Evolutionary conservation across 2,888 invertebrate species (phyloP), one percentile per base, ranked within the genome.

Genomic region (Platycnemis pennipes): DNA sequence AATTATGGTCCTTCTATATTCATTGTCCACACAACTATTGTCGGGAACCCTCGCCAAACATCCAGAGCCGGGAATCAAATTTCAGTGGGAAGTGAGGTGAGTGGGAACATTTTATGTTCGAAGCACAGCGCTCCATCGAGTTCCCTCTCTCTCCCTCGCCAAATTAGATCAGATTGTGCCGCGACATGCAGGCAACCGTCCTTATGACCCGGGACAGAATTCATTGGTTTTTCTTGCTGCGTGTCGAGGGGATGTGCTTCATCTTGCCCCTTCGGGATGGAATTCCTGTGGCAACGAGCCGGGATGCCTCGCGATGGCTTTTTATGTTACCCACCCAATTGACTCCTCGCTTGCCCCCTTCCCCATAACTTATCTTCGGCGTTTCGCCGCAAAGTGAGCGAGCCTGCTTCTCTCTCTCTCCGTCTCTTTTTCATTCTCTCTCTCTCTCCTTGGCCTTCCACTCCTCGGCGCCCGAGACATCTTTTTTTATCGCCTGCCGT

Each of bases 281-380:
- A n/a, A 89, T 89, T 89, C 89, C 44, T 56, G 77, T 89, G 89
- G 89, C 89, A 56, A 42, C 26, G 89, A 37, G 56, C 56, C 56
- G 26, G 53, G 42, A 89, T 56, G 89, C 89, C 89, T 42, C 49
- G 22, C 19, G 22, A 53, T 31, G 53, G 53, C 89, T 53, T 89
- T 56, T 89, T 77, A 77, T 77, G 77, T 89, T 56, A 89, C 89
- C 37, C 26, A 42, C 42, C 89, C 89, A 89, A 89, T 89, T 89
- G 89, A 89, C 89, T 89, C 89, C 26, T 77, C 56, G 56, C 89
- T 42, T 56, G 37, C 56, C 89, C 56, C 26, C 42, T 37, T 77
- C 8, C 16, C 89, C 89, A 89, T 89, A 89, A 89, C 89, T 89
- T 89, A 56, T 37, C 56, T 56, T 89, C 56, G 89, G 89, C n/a